phyloP scores from a whole-genome alignment of 2,113 vertebrate genomes.

The Anser brachyrhynchus region DNA sequence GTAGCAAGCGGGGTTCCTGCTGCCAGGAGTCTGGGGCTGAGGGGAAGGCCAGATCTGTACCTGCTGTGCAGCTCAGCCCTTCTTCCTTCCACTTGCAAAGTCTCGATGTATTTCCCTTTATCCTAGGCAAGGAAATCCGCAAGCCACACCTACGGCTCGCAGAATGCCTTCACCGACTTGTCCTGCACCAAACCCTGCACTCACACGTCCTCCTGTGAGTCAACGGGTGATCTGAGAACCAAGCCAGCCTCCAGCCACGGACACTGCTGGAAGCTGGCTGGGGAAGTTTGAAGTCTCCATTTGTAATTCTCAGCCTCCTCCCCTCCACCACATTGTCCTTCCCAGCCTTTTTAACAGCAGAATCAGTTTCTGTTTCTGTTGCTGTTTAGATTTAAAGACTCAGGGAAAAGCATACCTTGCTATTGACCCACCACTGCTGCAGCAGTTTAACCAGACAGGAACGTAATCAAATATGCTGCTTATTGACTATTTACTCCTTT shows the following conservation, averaged over 20 bases:
- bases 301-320: neutral
- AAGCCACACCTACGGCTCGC: rapidly evolving
- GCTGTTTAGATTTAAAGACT: neutral
- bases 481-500: neutral
- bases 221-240: neutral
- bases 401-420: rapidly evolving
- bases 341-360: neutral
- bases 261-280: neutral
- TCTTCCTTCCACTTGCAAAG: neutral
- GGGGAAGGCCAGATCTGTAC: neutral
- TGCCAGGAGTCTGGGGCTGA: rapidly evolving
- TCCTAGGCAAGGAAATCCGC: neutral
- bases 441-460: neutral
- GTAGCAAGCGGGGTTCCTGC: rapidly evolving
- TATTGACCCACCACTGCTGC: neutral
- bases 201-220: rapidly evolving
- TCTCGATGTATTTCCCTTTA: neutral
- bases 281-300: neutral
- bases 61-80: neutral
- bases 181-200: neutral
- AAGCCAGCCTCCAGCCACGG: neutral
- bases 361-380: neutral
- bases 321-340: neutral
- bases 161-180: rapidly evolving
- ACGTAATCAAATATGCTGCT: neutral